Conservation (phyloP, 1,140 invertebrate genomes). For the Bradynema listronoti region DNA sequence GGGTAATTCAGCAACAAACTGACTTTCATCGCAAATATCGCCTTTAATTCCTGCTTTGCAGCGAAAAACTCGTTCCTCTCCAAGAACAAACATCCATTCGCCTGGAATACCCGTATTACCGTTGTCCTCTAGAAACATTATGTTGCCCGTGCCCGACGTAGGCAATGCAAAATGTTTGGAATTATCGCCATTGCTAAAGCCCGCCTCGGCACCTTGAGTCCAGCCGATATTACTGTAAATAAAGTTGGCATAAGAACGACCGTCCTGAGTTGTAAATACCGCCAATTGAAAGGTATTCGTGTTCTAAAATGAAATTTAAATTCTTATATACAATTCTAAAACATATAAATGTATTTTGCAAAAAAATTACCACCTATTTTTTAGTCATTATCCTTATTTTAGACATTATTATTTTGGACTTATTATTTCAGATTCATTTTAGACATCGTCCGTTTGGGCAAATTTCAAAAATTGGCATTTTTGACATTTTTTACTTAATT, state of each 20-base stretch:
- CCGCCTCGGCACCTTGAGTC: constrained; percentile 57
- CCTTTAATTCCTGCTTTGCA: constrained; percentile 56
- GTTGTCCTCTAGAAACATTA: constrained; percentile 57
- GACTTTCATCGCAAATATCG: constrained; percentile 58
- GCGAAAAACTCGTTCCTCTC: constrained; percentile 33
- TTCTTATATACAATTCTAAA: background rate
- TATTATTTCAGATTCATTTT: too few species aligned
- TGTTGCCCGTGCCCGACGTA: constrained; percentile 57
- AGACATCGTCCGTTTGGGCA: too few species aligned
- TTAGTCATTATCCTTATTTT: too few species aligned
- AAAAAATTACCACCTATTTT: background rate
- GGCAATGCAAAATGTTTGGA: constrained; percentile 44
- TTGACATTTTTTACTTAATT: too few species aligned
- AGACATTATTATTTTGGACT: too few species aligned
- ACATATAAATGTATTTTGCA: background rate
- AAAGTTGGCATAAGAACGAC: constrained; percentile 57
- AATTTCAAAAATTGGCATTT: too few species aligned
- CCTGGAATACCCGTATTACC: constrained; percentile 56
- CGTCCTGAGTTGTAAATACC: constrained; percentile 52
- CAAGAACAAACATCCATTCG: constrained; percentile 56
- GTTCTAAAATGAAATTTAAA: constrained; percentile 31
- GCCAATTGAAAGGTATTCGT: constrained; percentile 58
- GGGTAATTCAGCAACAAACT: too few species aligned
- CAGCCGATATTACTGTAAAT: constrained; percentile 58
- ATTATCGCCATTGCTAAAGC: constrained; percentile 50